These are phyloP conservation scores for Rhincodon typus DNA, from an alignment of 2,797 vertebrate genomes.

Conservation along the genomic window DNA sequence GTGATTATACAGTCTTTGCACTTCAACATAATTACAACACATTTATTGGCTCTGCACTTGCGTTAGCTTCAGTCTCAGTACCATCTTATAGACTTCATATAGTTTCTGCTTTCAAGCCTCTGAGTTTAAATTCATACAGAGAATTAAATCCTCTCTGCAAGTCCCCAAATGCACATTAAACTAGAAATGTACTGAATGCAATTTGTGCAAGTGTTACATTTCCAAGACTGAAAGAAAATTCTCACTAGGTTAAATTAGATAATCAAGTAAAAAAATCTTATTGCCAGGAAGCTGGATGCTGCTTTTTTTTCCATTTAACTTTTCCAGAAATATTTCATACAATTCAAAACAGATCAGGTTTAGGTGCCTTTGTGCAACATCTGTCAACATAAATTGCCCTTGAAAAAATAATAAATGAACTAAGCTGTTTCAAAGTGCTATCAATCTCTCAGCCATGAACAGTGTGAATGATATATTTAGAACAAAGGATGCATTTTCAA, in stretches of 20 bases:
- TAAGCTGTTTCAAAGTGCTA: constrained; percentile 16
- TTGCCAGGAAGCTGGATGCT: background rate
- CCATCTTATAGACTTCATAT: background rate
- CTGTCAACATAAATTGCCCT: constrained; percentile 35
- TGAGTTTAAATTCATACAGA: constrained; percentile 4
- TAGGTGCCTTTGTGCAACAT: constrained; percentile 28
- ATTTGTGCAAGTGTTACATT: background rate
- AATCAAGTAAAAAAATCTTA: background rate
- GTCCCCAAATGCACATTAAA: constrained; percentile 12
- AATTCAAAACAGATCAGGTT: background rate
- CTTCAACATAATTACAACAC: too few species aligned
- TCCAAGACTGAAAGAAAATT: constrained; percentile 6
- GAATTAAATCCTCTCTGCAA: background rate
- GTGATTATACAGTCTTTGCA: background rate
- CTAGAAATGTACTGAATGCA: background rate
- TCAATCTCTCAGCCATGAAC: constrained; percentile 30
- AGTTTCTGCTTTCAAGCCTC: background rate
- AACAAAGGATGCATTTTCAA: constrained; percentile 21
- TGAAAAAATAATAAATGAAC: constrained; percentile 36
- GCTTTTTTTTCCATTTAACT: constrained; percentile 2
- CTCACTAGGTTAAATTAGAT: background rate
- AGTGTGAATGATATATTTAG: constrained; percentile 29
- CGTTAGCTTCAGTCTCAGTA: background rate
- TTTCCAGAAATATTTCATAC: constrained; percentile 8
- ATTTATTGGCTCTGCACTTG: background rate